Evolutionary conservation across 1,140 invertebrate genomes (phyloP).

Genomic region (Drosophila quadrilineata): DNA sequence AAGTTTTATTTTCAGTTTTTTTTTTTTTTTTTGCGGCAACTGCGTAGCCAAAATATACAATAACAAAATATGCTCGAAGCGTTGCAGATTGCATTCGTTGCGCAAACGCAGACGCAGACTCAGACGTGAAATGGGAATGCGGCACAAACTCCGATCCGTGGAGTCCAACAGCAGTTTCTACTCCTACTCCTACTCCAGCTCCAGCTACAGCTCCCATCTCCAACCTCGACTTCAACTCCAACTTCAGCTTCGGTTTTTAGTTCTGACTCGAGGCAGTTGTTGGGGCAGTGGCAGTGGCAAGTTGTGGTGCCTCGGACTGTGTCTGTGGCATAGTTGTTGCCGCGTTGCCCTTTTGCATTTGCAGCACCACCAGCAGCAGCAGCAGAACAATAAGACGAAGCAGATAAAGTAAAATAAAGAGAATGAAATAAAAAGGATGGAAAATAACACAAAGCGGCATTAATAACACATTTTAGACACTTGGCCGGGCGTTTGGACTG

Average conservation of each 20-base stretch:
- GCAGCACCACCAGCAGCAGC: too few relatives aligned
- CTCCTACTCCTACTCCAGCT: background rate
- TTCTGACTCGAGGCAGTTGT: too few relatives aligned
- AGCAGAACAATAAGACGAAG: too few relatives aligned
- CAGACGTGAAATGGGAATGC: slow-evolving; percentile 18
- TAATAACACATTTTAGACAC: slow-evolving; percentile 73
- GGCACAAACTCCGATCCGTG: background rate
- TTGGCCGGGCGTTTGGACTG: slow-evolving; percentile 27
- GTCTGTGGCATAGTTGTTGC: slow-evolving; percentile 8
- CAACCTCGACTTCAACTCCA: too few relatives aligned
- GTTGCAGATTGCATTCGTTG: slow-evolving; percentile 78
- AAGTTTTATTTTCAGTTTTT: too few relatives aligned
- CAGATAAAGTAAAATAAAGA: too few relatives aligned
- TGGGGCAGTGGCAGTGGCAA: background rate
- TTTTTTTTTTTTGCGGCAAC: slow-evolving; percentile 22
- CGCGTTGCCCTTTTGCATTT: slow-evolving; percentile 54
- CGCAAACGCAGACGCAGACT: slow-evolving; percentile 27
- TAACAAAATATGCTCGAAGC: slow-evolving; percentile 70
- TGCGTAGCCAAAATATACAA: slow-evolving; percentile 48
- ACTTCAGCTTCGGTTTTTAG: too few relatives aligned
- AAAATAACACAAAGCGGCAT: slow-evolving; percentile 39
- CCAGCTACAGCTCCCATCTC: too few relatives aligned
- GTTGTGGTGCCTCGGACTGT: background rate
- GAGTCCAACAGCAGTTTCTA: background rate
- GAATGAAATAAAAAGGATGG: too few relatives aligned